Evolutionary conservation across 1,140 invertebrate genomes (phyloP), one percentile per base, ranked within the genome.

Genomic region (Cotesia typhae): DNA sequence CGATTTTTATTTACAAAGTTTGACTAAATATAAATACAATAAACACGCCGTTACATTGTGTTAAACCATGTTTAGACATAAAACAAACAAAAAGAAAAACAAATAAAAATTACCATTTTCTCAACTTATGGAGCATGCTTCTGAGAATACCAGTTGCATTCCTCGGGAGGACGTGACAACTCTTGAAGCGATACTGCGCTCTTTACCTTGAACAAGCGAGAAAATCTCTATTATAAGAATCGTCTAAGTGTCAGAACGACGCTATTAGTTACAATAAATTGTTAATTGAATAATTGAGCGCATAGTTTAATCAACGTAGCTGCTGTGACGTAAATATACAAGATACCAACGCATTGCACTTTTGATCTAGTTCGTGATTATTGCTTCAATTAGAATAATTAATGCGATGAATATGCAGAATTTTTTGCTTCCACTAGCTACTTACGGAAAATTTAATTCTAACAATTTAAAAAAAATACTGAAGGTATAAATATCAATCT

Each of bases 191-290:
- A 68, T 37, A 68, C 53, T 57, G 3, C n/a, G n/a, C 53, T 57
- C 53, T 57, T 47, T 47, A 6, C 41, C 53, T 57, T 57, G 28
- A 68, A 51, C 17, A n/a, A 37, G 59, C 37, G 59, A 60, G 47
- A 70, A 70, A 60, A 17, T 55, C 20, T 55, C 37, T 41, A 17
- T 36, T 47, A 59, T 51, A 12, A 9, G 41, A 47, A 47, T 10
- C 59, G 37, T 28, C 38, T 57, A 70, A 37, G 55, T 70, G 68
- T 70, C 59, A 57, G 41, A 57, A 61, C 57, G 68, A 63, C 37
- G 51, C 38, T 59, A 61, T 67, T 70, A 70, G 37, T 37, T 70
- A 38, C n/a, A 57, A 70, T 60, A 57, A 70, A 70, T 70, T 57
- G 68, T 70, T 70, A 70, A 70, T 70, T 61, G 35, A 61, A 61